Evolutionary conservation across 2,113 vertebrate genomes (phyloP).

Genomic region (Mirza zaza): DNA sequence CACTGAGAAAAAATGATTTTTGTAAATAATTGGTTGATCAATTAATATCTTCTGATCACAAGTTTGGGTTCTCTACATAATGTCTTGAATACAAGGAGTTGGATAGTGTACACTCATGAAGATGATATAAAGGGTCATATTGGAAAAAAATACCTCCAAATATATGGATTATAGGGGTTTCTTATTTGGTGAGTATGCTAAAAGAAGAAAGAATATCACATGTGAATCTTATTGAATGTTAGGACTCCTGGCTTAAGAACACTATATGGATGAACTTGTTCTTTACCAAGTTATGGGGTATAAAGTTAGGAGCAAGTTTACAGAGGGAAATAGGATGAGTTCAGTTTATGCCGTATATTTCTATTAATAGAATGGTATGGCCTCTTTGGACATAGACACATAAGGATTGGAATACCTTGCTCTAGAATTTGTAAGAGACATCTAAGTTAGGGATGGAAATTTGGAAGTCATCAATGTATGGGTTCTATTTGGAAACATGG

Average conservation of each 20-base stretch:
- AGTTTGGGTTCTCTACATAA: neutral
- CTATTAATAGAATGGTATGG: neutral
- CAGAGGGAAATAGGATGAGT: neutral
- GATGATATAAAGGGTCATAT: neutral
- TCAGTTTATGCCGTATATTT: neutral
- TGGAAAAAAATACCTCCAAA: neutral
- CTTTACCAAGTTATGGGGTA: neutral
- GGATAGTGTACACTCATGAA: neutral
- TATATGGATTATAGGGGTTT: neutral
- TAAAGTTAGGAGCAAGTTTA: neutral
- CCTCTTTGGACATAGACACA: neutral
- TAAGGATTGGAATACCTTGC: neutral
- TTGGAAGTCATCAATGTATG: neutral
- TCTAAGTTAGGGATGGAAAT: neutral
- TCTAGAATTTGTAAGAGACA: neutral
- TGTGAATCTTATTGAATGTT: neutral
- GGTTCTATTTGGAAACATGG: neutral
- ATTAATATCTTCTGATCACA: neutral
- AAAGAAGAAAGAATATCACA: neutral
- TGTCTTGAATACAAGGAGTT: neutral
- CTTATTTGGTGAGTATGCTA: neutral
- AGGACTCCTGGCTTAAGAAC: neutral
- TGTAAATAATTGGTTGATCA: neutral
- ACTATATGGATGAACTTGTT: too few species aligned
- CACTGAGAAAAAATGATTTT: neutral